Evolutionary conservation across 1,140 invertebrate genomes (phyloP), one percentile per base, ranked within the genome.

Genomic region (Araneus ventricosus): DNA sequence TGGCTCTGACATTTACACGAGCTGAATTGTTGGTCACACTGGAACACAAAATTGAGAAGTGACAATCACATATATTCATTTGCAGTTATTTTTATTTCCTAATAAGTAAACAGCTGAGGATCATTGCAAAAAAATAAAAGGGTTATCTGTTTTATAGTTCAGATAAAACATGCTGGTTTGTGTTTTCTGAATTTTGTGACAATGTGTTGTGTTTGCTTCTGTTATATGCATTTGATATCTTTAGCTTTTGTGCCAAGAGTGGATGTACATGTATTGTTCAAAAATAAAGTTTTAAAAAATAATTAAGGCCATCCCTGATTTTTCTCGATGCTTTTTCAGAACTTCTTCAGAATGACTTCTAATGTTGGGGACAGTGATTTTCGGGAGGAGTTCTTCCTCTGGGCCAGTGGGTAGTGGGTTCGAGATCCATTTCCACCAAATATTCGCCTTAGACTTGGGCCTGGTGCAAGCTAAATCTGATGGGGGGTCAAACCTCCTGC

Each of bases 231-330:
- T 61, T 87, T 87, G 57, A 87, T 70, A n/a, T 41, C 45, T 88
- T 63, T 52, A 88, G 87, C 87, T 88, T 88, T 75, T 88, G 87
- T 88, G 87, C 85, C 85, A 87, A 87, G 85, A 63, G 34, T 63
- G 8, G 27, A 87, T 87, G 85, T 87, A 34, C 37, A 27, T 61
- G 52, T 87, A 63, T 87, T 87, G 39, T 37, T 59, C 27, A 24
- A 37, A 61, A 87, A 87, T 84, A 87, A 87, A 52, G 45, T 52
- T 52, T 1, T 14, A 52, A 87, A 63, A 87, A 87, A 24, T 87
- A 10, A 22, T 82, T 84, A 14, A 52, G 17, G 22, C 39, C 17
- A n/a, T 80, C 4, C 2, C 2, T 41, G 17, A 7, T 24, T 20
- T 80, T 80, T 24, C 7, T 7, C 10, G 7, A 10, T 67, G 14